These are phyloP conservation scores for Syngnathus floridae DNA, from an alignment of 2,113 vertebrate species.

Conservation along the genomic window DNA sequence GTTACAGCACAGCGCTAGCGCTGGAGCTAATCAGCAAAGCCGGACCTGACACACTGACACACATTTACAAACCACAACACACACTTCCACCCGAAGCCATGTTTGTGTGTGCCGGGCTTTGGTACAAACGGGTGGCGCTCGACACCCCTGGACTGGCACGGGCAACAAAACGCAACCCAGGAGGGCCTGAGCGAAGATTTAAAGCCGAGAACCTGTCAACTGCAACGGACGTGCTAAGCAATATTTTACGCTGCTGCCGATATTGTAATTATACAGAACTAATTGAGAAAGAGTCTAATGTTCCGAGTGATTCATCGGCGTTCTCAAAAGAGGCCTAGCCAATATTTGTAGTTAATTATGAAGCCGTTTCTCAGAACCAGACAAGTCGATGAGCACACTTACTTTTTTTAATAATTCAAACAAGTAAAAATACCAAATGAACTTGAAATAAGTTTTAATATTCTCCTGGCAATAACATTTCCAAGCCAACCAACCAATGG, in stretches of 20 bases:
- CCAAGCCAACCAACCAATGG: too few relatives aligned
- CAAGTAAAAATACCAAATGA: too few relatives aligned
- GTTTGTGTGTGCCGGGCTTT: background rate
- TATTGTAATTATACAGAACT: background rate
- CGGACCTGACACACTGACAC: constrained; percentile 48
- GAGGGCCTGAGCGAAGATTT: background rate
- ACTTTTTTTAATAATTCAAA: too few relatives aligned
- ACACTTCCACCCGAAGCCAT: background rate
- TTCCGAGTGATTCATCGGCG: background rate
- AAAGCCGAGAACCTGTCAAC: background rate
- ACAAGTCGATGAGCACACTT: background rate
- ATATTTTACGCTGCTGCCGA: background rate
- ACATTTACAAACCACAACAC: constrained; percentile 9
- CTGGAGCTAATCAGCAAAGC: constrained; percentile 30
- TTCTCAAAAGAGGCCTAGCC: background rate
- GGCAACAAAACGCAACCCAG: background rate
- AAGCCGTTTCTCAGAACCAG: background rate
- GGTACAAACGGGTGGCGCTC: too few relatives aligned
- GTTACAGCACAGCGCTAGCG: constrained; percentile 27
- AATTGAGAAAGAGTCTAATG: background rate
- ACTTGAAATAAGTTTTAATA: too few relatives aligned
- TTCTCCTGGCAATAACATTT: too few relatives aligned
- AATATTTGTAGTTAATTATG: background rate
- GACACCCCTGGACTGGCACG: too few relatives aligned
- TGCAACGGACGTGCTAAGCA: background rate